phyloP scores from a whole-genome alignment of 2,113 vertebrate genomes.

The Willisornis vidua region DNA sequence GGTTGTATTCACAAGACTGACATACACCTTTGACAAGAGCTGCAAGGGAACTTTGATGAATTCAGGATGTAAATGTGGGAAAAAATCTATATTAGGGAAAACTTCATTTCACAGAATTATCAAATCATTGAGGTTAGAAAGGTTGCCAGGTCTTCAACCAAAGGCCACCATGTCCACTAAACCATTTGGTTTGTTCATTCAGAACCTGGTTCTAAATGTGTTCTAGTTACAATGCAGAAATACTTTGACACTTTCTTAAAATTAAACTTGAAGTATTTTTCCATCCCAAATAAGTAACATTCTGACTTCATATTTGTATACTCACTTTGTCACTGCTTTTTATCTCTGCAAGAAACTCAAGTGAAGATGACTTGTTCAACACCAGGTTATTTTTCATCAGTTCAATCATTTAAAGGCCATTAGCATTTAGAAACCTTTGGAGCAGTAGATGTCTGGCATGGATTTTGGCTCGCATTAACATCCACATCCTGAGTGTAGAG shows the following conservation, averaged over 20 bases:
- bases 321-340: not conserved
- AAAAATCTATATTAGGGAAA: not conserved
- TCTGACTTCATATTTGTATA: not conserved
- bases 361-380: not conserved
- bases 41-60: not conserved
- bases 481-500: not conserved
- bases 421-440: not conserved
- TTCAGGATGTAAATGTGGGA: not conserved
- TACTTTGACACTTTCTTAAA: not conserved
- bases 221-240: not conserved
- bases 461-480: not conserved
- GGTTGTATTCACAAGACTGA: not conserved
- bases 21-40: not conserved
- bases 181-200: not conserved
- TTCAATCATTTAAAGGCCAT: not conserved
- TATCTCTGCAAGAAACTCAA: not conserved
- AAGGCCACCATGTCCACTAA: not conserved
- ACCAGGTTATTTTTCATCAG: not conserved
- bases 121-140: not conserved
- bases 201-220: not conserved
- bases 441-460: not conserved
- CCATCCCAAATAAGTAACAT: not conserved
- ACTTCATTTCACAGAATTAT: not conserved
- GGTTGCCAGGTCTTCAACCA: not conserved
- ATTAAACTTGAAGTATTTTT: not conserved